Evolutionary conservation across 1,140 invertebrate species (phyloP).

Genomic region (Drosophila pallidifrons): DNA sequence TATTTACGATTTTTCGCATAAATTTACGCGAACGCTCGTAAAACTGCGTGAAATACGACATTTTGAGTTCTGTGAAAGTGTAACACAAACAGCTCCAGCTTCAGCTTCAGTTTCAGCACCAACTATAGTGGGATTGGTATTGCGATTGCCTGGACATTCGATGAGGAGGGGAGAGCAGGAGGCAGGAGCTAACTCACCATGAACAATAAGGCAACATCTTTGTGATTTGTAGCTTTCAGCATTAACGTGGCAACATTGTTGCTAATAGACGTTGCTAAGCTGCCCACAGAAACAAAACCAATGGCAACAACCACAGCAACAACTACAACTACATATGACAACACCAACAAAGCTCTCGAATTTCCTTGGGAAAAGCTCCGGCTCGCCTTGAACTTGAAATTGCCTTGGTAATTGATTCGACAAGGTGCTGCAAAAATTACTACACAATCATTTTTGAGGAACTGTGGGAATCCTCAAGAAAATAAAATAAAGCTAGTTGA

Average conservation of each 20-base stretch:
- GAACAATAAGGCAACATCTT: constrained; percentile 74
- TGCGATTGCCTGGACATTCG: neutral
- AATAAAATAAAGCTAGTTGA: too few species aligned
- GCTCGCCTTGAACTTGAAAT: neutral
- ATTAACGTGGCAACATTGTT: constrained; percentile 70
- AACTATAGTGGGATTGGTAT: constrained; percentile 18
- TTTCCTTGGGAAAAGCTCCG: constrained; percentile 29
- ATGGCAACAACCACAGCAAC: neutral
- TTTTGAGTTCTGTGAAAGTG: constrained; percentile 83
- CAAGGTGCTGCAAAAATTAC: neutral
- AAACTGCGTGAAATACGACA: constrained; percentile 81
- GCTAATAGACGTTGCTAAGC: constrained; percentile 72
- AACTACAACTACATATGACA: neutral
- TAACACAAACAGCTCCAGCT: constrained; percentile 56
- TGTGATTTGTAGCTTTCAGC: constrained; percentile 78
- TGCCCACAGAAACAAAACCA: constrained; percentile 11
- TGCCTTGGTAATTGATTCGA: neutral
- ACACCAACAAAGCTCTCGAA: constrained; percentile 35
- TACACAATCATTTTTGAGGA: too few species aligned
- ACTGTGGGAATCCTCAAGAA: too few species aligned
- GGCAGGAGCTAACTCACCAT: constrained; percentile 49
- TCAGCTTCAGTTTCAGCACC: neutral
- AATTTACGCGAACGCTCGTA: constrained; percentile 82
- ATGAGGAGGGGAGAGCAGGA: neutral
- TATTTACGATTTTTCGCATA: constrained; percentile 81